Conservation (phyloP, 2,888 invertebrate species). For the Physocephala rufipes region DNA sequence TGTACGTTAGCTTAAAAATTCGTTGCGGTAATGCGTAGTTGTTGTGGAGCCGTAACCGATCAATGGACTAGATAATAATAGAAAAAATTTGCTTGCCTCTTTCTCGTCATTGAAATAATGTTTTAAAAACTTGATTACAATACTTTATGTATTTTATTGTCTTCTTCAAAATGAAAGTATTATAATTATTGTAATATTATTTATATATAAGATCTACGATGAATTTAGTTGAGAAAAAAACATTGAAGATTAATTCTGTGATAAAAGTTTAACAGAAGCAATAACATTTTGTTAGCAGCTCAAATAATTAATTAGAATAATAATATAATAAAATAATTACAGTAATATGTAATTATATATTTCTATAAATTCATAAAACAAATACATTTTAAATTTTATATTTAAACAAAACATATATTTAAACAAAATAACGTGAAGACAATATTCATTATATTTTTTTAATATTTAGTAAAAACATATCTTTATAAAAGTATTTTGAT, state of each 20-base stretch:
- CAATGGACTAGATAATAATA: too few species aligned
- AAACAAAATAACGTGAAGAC: background rate
- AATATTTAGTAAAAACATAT: background rate
- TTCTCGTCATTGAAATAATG: too few species aligned
- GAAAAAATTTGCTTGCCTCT: too few species aligned
- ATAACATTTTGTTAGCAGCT: background rate
- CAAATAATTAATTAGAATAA: background rate
- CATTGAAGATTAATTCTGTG: slow-evolving; percentile 8
- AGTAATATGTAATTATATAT: too few species aligned
- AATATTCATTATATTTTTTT: background rate
- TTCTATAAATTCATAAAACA: too few species aligned
- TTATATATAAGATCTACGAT: too few species aligned
- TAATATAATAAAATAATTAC: background rate
- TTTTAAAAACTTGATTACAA: too few species aligned
- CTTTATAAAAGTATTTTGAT: background rate
- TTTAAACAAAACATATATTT: too few species aligned
- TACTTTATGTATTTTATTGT: too few species aligned
- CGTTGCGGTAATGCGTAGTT: slow-evolving; percentile 62
- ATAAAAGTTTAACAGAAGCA: background rate
- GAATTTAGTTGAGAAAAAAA: background rate
- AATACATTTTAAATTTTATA: too few species aligned
- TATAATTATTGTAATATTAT: too few species aligned
- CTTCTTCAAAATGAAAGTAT: too few species aligned
- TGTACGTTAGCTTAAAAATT: slow-evolving; percentile 70
- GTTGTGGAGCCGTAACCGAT: background rate